Conservation (phyloP, 1,140 invertebrate species). For the Drosophila grimshawi region DNA sequence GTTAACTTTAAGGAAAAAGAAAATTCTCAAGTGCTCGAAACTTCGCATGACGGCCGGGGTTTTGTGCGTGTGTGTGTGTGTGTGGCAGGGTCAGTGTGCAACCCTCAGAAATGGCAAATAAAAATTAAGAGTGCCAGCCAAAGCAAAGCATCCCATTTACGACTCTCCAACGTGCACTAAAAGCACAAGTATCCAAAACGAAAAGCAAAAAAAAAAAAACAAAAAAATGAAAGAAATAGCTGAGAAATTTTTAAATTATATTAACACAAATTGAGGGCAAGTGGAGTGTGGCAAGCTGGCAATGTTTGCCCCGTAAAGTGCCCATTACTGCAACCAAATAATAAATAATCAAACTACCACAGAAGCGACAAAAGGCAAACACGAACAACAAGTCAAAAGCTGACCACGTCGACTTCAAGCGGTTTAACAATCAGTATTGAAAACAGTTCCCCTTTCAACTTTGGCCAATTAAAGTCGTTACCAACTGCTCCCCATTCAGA, state of each 20-base stretch:
- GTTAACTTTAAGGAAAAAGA: constrained; percentile 38
- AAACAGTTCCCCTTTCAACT: constrained; percentile 65
- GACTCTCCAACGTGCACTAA: constrained; percentile 77
- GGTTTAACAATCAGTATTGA: constrained; percentile 15
- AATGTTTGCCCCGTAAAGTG: constrained; percentile 10
- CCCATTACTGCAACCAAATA: constrained; percentile 60
- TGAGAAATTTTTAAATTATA: constrained; percentile 73
- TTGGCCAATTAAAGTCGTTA: constrained; percentile 68
- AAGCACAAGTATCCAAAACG: constrained; percentile 12
- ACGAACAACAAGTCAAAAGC: constrained; percentile 8
- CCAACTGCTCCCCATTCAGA: constrained; percentile 8
- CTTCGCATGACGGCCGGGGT: background rate
- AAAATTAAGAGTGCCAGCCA: constrained; percentile 30
- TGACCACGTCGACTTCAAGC: constrained; percentile 24
- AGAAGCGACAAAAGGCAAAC: constrained; percentile 49
- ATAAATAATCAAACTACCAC: constrained; percentile 63
- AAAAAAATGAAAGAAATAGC: constrained; percentile 29
- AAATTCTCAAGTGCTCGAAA: constrained; percentile 19
- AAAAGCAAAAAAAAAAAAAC: constrained; percentile 18
- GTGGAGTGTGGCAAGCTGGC: constrained; percentile 23
- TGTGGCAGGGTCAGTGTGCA: constrained; percentile 54
- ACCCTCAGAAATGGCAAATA: constrained; percentile 48
- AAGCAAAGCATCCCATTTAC: constrained; percentile 51
- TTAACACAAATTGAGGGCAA: constrained; percentile 61
- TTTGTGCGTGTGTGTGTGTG: background rate